A percentile compares a stretch with the other conserved stretches of the same genome.
Conservation (phyloP, 2,797 vertebrate species). For the Channallabes apus region DNA sequence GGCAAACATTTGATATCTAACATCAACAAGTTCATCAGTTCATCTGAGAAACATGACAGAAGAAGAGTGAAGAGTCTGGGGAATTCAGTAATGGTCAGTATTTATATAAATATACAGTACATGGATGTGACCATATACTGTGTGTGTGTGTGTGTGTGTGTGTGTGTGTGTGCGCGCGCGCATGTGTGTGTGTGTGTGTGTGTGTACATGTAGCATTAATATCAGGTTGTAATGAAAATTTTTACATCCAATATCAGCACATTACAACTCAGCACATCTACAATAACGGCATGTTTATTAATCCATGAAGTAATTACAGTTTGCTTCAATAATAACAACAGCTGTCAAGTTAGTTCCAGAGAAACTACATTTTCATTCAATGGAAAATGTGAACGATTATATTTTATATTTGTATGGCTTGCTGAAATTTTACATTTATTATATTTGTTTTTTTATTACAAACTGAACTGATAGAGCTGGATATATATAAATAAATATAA, state of each 20-base stretch:
- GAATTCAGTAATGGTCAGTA: too few species aligned
- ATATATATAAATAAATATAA: neutral
- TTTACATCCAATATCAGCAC: neutral
- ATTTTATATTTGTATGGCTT: neutral
- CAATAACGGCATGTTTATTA: neutral
- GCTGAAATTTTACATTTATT: neutral
- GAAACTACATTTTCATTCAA: neutral
- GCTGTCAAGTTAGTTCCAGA: neutral
- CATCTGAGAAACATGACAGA: neutral
- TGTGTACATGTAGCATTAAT: neutral
- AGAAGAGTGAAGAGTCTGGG: neutral
- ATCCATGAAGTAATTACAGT: conserved; percentile 7
- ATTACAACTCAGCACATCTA: neutral
- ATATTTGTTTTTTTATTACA: neutral
- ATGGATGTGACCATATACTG: neutral
- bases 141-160: neutral
- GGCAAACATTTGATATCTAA: neutral
- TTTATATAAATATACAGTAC: too few species aligned
- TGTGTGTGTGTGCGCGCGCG: neutral
- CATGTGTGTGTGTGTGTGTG: neutral
- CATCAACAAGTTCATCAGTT: neutral
- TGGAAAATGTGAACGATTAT: neutral
- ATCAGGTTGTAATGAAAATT: neutral
- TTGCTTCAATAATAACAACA: neutral
- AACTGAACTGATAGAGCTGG: neutral